These are phyloP conservation scores for Conopomorpha cramerella DNA, from an alignment of 1,140 invertebrate species.

Conservation along the genomic window DNA sequence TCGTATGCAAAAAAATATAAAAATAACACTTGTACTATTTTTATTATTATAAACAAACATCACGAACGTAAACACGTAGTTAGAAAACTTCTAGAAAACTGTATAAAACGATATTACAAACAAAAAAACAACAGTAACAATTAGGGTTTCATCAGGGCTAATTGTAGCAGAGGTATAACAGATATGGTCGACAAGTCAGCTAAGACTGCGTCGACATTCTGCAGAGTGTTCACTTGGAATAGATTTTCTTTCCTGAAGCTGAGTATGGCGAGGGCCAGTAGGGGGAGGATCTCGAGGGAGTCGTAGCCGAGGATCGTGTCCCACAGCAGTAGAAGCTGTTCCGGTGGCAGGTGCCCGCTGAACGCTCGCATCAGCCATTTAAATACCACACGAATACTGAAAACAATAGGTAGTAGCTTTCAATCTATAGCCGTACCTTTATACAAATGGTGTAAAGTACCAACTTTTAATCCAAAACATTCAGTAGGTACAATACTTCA, in stretches of 20 bases:
- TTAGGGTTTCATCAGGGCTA: slow-evolving; percentile 51
- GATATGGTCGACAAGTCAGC: slow-evolving; percentile 89
- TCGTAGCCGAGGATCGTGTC: slow-evolving; percentile 91
- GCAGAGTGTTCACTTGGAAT: slow-evolving; percentile 84
- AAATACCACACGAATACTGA: slow-evolving; percentile 83
- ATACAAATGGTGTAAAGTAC: no score
- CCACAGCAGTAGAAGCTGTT: slow-evolving; percentile 91
- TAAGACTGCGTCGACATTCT: slow-evolving; percentile 86
- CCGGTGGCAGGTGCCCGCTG: slow-evolving; percentile 89
- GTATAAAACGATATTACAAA: slow-evolving; percentile 28
- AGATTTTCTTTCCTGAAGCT: slow-evolving; percentile 90
- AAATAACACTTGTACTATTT: slow-evolving; percentile 11
- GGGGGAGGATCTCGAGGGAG: slow-evolving; percentile 84
- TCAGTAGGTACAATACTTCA: no score
- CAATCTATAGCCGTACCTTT: no score
- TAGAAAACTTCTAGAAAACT: slow-evolving; percentile 5
- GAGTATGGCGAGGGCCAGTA: slow-evolving; percentile 88
- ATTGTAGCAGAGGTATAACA: slow-evolving; percentile 74
- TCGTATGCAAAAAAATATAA: slow-evolving; percentile 70
- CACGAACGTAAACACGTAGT: no score
- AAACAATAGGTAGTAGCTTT: no score
- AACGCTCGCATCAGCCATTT: slow-evolving; percentile 96
- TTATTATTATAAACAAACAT: slow-evolving; percentile 30
- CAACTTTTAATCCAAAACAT: no score
- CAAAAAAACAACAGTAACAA: slow-evolving; percentile 2